These are phyloP conservation scores for Psittacara wagleri DNA, from an alignment of 2,113 vertebrate genomes.

Conservation along the genomic window DNA sequence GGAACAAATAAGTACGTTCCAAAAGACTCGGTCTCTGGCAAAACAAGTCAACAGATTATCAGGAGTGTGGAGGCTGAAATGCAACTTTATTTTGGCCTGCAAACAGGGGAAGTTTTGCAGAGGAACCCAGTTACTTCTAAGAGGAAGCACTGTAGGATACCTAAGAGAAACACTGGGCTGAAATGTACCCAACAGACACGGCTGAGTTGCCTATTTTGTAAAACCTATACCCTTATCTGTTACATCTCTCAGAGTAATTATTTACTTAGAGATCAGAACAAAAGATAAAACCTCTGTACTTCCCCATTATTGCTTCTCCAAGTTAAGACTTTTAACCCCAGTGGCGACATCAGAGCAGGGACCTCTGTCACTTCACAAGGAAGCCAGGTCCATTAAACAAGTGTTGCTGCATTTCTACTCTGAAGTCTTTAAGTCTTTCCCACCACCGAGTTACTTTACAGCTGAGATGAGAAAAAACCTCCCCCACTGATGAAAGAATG, in stretches of 20 bases:
- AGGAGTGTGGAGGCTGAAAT: not conserved
- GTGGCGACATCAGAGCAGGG: not conserved
- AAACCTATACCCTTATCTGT: not conserved
- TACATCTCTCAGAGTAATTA: not conserved
- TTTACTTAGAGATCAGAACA: not conserved
- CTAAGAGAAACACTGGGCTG: not conserved
- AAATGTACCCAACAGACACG: not conserved
- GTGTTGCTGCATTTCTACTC: not conserved
- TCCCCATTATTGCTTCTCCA: not conserved
- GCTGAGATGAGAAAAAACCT: not conserved
- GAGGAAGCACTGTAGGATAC: not conserved
- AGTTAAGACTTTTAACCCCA: not conserved
- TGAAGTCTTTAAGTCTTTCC: not conserved
- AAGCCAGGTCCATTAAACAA: not conserved
- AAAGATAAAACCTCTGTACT: not conserved
- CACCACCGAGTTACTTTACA: not conserved
- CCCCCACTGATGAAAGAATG: not conserved
- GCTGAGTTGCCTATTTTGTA: not conserved
- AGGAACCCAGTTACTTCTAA: not conserved
- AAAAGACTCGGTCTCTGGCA: not conserved
- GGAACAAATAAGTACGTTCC: not conserved
- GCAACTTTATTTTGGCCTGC: not conserved
- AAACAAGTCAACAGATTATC: not conserved
- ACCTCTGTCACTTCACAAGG: not conserved
- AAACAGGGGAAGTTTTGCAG: not conserved